Evolutionary conservation across 2,888 invertebrate species (phyloP).

Genomic region (Monochamus alternatus): DNA sequence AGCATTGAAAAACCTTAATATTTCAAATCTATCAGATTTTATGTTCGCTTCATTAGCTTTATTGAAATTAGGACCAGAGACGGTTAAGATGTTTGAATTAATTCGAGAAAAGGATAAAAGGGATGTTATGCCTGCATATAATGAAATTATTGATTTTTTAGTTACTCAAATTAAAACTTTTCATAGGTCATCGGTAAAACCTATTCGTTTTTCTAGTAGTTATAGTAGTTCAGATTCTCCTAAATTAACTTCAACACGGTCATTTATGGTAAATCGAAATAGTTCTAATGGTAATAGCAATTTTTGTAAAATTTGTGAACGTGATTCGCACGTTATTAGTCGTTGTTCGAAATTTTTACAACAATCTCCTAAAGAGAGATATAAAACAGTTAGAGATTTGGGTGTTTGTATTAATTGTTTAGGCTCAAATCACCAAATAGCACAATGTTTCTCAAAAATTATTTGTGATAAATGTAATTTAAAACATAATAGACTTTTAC

Average conservation of each 20-base stretch:
- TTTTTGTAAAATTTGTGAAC: conserved; percentile 17
- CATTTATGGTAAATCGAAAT: neutral
- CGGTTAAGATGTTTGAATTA: neutral
- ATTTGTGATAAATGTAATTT: neutral
- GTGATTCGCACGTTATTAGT: conserved; percentile 5
- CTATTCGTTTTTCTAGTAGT: conserved; percentile 1
- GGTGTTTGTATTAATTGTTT: conserved; percentile 10
- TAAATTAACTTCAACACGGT: neutral
- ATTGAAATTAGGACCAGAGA: neutral
- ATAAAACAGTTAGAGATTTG: conserved; percentile 3
- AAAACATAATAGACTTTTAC: conserved; percentile 2
- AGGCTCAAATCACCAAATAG: neutral
- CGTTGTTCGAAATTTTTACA: conserved; percentile 10
- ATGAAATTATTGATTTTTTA: conserved; percentile 12
- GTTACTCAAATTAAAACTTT: conserved; percentile 2
- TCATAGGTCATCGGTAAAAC: neutral
- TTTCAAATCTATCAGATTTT: conserved; percentile 2
- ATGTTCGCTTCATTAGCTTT: neutral
- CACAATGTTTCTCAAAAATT: conserved; percentile 10
- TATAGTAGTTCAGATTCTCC: neutral
- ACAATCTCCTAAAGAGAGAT: neutral
- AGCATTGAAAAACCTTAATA: neutral
- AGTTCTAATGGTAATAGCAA: neutral
- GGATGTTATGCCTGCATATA: neutral
- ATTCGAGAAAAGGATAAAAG: conserved; percentile 3